A percentile compares a stretch with the other conserved stretches of the same genome.
These are phyloP conservation scores for Symphodus melops DNA, from an alignment of 2,113 vertebrate species.

Conservation along the genomic window DNA sequence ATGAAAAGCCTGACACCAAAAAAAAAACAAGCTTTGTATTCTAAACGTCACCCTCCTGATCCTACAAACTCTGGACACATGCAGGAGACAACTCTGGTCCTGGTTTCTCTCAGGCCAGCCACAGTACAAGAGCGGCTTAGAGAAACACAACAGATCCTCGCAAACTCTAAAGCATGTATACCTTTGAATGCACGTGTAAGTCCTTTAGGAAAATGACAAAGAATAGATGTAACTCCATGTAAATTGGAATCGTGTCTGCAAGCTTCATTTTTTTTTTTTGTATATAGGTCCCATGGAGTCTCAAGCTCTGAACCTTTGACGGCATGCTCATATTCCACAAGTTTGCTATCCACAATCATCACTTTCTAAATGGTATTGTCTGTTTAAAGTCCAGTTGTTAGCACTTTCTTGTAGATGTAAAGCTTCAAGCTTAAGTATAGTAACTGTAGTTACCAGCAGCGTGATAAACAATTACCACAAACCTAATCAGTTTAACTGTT, in stretches of 20 bases:
- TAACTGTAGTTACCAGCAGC: not conserved
- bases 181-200: no score
- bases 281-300: no score
- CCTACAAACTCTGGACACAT: not conserved
- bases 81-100: not conserved
- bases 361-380: no score
- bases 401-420: not conserved
- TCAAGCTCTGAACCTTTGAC: no score
- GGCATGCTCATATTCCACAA: no score
- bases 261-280: no score
- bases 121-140: not conserved
- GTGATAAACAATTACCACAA: conserved; percentile 1
- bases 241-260: no score
- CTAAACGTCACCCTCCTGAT: not conserved
- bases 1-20: not conserved
- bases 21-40: not conserved
- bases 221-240: no score
- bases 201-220: no score
- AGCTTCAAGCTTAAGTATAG: not conserved
- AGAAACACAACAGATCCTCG: no score
- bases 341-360: no score
- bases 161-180: no score
- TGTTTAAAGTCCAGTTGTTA: not conserved
- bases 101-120: not conserved
- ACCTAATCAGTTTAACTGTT: not conserved